Evolutionary conservation across 2,888 invertebrate genomes (phyloP), one percentile per base, ranked within the genome.

Genomic region (Rhyacophila evoluta): DNA sequence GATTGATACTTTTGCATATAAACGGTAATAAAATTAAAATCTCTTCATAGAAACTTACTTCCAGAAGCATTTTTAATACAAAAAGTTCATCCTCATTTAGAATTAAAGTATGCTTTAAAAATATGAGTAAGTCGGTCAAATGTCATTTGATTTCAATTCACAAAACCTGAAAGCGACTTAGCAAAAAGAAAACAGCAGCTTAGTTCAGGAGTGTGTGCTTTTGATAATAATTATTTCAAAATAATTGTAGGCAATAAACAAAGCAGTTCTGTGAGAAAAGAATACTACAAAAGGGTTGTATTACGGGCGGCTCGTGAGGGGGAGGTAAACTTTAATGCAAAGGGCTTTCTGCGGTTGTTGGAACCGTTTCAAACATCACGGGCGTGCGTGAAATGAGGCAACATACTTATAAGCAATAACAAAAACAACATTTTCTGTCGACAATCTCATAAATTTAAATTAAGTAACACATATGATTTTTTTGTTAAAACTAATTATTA

Each of bases 161-260:
- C 55, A 55, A 55, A 25, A 55, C 25, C 19, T 25, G 19, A 55
- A 55, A 55, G 55, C 55, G 55, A 55, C 19, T 55, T 55, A 1
- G 55, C 19, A 55, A 55, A 55, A 55, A 55, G 55, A 55, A 55
- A 55, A 25, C 55, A 55, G 25, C 55, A 19, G 55, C 55, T 55
- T 55, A 55, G 25, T 25, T 15, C 55, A 19, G 19, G 55, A 55
- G 55, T 55, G 55, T 55, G 25, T 12, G 25, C 55, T 10, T 55
- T 55, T 55, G 55, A 55, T 55, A 55, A 55, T 55, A 55, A 55
- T 55, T 55, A 55, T 55, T 55, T 55, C 55, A 55, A 55, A 55
- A 55, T 55, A 55, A 55, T 55, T 55, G 72, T 72, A 27, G 72
- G 72, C 72, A 33, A 72, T 72, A 72, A 72, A 72, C 38, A 72